Percentiles rank a stretch among this genome's conserved stretches.
phyloP scores from a whole-genome alignment of 2,113 vertebrate genomes.

The Todiramphus chloris region DNA sequence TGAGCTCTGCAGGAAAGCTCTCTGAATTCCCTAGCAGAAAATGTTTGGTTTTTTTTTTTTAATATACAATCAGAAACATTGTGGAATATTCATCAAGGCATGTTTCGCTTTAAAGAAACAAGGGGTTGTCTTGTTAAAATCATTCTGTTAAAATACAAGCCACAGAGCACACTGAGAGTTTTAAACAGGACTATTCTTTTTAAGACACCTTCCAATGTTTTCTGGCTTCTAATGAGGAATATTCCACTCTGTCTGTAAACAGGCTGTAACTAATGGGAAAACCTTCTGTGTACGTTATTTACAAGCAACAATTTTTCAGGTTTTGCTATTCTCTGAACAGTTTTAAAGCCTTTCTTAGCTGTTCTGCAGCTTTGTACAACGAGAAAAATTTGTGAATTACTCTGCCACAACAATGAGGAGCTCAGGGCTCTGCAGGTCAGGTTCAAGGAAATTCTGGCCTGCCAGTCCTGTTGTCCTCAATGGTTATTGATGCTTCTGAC shows the following conservation, averaged over 20 bases:
- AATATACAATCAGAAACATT: background rate
- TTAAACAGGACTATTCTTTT: background rate
- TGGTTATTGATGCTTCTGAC: background rate
- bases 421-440: background rate
- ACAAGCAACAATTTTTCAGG: background rate
- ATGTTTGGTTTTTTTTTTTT: accelerated
- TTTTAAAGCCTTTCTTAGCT: background rate
- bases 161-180: background rate
- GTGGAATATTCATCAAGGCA: background rate
- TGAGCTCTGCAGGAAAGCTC: background rate
- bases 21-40: background rate
- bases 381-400: background rate
- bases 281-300: background rate
- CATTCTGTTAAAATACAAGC: background rate
- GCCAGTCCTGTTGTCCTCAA: background rate
- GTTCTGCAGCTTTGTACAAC: background rate
- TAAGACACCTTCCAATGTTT: background rate
- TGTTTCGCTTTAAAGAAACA: background rate
- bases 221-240: background rate
- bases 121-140: background rate
- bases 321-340: background rate
- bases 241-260: background rate
- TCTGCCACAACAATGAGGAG: background rate
- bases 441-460: background rate
- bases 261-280: background rate